phyloP scores from a whole-genome alignment of 2,113 vertebrate genomes.

The Spermophilus dauricus region DNA sequence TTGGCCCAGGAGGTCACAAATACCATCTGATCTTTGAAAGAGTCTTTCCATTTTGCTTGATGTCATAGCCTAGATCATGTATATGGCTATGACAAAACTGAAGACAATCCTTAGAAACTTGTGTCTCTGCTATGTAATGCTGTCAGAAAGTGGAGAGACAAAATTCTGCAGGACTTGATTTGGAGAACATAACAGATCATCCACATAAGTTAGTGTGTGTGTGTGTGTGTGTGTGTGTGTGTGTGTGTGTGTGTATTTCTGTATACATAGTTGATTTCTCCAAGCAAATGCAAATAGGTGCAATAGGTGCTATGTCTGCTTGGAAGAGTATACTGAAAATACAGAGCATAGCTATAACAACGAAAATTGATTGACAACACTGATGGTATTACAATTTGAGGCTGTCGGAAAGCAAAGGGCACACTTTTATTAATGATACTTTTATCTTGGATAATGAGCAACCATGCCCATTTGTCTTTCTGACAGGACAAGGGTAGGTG shows the following conservation, averaged over 20 bases:
- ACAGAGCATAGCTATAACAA: background rate
- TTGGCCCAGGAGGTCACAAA: background rate
- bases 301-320: background rate
- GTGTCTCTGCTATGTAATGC: background rate
- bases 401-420: background rate
- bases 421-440: background rate
- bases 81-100: background rate
- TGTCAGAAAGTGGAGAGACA: background rate
- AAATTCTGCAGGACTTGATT: background rate
- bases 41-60: background rate
- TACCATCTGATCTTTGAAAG: background rate
- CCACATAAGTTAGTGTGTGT: background rate
- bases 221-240: too few species aligned
- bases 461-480: background rate
- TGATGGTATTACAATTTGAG: background rate
- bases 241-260: too few species aligned
- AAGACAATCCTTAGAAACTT: background rate
- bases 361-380: background rate
- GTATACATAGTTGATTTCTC: background rate
- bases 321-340: background rate
- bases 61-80: background rate
- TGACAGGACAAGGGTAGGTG: background rate
- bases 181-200: background rate
- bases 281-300: conserved; percentile 12
- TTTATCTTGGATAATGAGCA: background rate